Base-by-base conservation (phyloP, 2,797 vertebrate species). In the Pristis pectinata region DNA sequence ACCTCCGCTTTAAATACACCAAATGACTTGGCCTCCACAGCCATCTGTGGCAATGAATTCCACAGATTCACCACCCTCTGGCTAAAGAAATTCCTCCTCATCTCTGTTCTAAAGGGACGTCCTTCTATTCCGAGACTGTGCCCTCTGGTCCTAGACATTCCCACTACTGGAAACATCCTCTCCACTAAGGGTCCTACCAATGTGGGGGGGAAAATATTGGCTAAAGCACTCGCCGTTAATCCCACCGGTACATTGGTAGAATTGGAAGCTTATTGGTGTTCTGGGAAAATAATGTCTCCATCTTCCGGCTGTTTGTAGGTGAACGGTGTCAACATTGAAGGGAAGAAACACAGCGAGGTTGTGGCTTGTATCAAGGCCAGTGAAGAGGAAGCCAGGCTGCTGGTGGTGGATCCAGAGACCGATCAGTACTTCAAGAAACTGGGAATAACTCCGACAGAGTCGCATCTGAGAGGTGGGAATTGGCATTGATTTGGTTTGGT, bases 341-440 rank as follows among this genome's bases (percentile, higher is more conserved):
- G 97, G 0, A 96, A 99, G 96, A 97, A 97, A 95, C 99, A 99
- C 85, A 97, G 98, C 0, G 98, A 99, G 96, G 99, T 99, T 5
- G 99, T 99, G 94, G 97, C 97, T 2, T 96, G 98, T 94, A 99
- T 99, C 94, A 97, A 97, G 95, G 95, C 97, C 0, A 96, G 96
- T 87, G 98, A 98, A 0, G 95, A 95, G 0, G 97, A 99, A 95
- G 98, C 98, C 53, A 95, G 95, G 95, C 97, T 99, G 3, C 97
- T 99, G 24, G 98, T 99, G 96, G 98, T 99, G 9, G 98, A 99
- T 95, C 97, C 97, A 0, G 98, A 98, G 44, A 98, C 99, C 0
- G 99, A 99, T 0, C 97, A 98, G 4, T 96, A 98, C 95, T 99
- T 99, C 96, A 98, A 97, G 96, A 97, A 97, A 95, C 97, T 98